Conservation (phyloP, 2,888 invertebrate genomes). For the Cosmia trapezina region DNA sequence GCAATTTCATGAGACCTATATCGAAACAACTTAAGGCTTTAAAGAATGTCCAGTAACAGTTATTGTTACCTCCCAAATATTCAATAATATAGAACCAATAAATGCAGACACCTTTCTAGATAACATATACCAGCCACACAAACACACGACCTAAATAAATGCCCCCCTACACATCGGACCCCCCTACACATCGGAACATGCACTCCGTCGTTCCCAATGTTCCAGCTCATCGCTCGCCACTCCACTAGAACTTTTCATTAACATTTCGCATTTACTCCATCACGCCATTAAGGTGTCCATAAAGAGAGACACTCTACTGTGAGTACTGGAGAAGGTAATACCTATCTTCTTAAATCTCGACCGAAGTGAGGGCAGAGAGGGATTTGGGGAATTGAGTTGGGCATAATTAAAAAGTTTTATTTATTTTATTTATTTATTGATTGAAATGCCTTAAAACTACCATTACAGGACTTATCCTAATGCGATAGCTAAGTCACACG, state of each 20-base stretch:
- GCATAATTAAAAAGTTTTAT: not conserved
- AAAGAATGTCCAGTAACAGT: not conserved
- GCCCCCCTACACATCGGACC: constrained; percentile 15
- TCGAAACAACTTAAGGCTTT: not conserved
- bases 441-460: no score
- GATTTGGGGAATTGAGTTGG: constrained; percentile 24
- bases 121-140: not conserved
- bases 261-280: constrained; percentile 71
- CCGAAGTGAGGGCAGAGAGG: constrained; percentile 70
- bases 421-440: no score
- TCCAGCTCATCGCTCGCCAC: constrained; percentile 64
- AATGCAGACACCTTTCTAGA: not conserved
- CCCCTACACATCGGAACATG: constrained; percentile 31
- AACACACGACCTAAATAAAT: constrained; percentile 51
- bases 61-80: not conserved
- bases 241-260: constrained; percentile 77
- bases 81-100: not conserved
- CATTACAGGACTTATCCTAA: no score
- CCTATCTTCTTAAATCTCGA: constrained; percentile 84
- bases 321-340: constrained; percentile 73
- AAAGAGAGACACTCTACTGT: constrained; percentile 73
- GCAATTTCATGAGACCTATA: not conserved
- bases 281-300: constrained; percentile 75
- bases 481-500: no score
- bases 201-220: constrained; percentile 60